These are phyloP conservation scores for Panagrolaimus sp. DNA, from an alignment of 1,140 invertebrate genomes.

Conservation along the genomic window DNA sequence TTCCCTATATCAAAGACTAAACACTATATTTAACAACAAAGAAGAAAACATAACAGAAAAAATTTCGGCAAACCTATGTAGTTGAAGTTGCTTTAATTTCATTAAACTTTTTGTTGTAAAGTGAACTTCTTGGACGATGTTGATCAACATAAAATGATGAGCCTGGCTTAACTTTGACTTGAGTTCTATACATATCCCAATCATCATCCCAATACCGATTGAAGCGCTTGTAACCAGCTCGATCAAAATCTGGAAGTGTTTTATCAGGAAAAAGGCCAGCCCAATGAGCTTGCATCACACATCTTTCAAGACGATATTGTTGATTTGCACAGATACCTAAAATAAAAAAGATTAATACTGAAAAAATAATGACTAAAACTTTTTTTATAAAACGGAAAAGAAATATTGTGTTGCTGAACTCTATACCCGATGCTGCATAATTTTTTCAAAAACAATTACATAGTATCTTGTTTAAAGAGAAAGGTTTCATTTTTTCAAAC, in stretches of 20 bases:
- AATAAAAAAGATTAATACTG: neutral
- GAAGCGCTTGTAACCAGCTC: slow-evolving; percentile 57
- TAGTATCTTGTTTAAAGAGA: too few relatives aligned
- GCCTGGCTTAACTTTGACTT: slow-evolving; percentile 48
- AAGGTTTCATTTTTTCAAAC: too few relatives aligned
- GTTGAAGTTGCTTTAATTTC: too few relatives aligned
- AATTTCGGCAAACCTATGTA: too few relatives aligned
- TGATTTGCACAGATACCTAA: slow-evolving; percentile 52
- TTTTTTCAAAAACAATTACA: too few relatives aligned
- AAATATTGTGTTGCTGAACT: too few relatives aligned
- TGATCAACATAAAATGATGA: slow-evolving; percentile 57
- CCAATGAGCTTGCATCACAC: slow-evolving; percentile 60
- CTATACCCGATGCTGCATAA: too few relatives aligned
- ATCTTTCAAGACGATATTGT: slow-evolving; percentile 52
- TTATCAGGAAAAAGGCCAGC: slow-evolving; percentile 54
- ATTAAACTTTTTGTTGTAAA: slow-evolving; percentile 3
- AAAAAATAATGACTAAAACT: neutral
- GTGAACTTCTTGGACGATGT: slow-evolving; percentile 37
- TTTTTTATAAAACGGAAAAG: too few relatives aligned
- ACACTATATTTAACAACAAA: too few relatives aligned
- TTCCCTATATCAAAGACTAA: too few relatives aligned
- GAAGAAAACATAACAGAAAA: too few relatives aligned
- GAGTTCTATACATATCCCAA: slow-evolving; percentile 47
- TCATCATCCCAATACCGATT: slow-evolving; percentile 59
- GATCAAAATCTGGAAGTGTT: slow-evolving; percentile 54